Evolutionary conservation across 2,113 vertebrate genomes (phyloP).

Genomic region (Eudyptes chrysolophus): DNA sequence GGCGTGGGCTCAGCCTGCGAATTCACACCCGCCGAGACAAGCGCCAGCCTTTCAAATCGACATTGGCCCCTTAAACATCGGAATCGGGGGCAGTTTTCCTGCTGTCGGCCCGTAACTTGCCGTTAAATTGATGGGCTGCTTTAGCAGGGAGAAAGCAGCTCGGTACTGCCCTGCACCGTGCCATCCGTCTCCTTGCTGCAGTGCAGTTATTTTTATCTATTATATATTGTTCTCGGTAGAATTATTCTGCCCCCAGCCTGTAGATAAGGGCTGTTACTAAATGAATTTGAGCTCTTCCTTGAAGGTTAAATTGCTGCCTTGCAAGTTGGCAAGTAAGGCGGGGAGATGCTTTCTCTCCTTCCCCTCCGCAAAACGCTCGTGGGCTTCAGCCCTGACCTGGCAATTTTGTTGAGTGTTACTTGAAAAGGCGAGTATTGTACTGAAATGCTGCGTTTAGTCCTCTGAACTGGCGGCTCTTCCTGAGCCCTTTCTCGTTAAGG

Average conservation of each 20-base stretch:
- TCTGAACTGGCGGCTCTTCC: background rate
- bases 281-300: background rate
- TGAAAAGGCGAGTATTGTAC: background rate
- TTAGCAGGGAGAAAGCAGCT: background rate
- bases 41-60: background rate
- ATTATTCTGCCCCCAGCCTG: slow-evolving; percentile 7
- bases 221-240: background rate
- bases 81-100: background rate
- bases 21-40: background rate
- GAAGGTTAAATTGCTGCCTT: slow-evolving; percentile 1
- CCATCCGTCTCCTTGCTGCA: background rate
- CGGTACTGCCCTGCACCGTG: background rate
- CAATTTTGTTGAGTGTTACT: background rate
- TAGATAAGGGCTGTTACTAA: slow-evolving; percentile 1
- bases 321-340: background rate
- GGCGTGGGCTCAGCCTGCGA: background rate
- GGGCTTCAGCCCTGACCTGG: background rate
- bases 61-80: no score
- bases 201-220: slow-evolving; percentile 37
- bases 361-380: background rate
- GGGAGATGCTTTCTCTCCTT: background rate
- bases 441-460: background rate
- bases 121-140: background rate
- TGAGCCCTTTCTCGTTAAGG: background rate
- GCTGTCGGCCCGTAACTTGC: background rate